Evolutionary conservation across 2,888 invertebrate genomes (phyloP), one percentile per base, ranked within the genome.

Genomic region (Ormyrus pomaceus): DNA sequence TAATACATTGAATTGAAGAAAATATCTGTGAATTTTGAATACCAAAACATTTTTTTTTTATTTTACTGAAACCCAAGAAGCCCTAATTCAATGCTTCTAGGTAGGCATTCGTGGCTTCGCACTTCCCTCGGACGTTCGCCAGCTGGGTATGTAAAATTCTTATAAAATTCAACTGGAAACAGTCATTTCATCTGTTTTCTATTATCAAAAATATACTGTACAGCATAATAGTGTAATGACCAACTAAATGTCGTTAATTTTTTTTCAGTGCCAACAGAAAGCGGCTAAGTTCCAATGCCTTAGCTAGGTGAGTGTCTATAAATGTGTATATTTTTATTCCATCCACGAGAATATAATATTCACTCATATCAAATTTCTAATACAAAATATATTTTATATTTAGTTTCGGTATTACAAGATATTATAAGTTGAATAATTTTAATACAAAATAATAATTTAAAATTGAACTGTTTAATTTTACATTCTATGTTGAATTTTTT

Each of bases 61-160:
- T 69, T 72, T 70, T 83, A 66, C 81, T 89, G 92, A 83, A 92
- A 91, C 84, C 92, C 92, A 4, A 91, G 93, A 76, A 94, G 94
- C 89, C 94, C 94, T 4, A 93, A 92, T 64, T 92, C 93, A 83
- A 92, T 91, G 58, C 93, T 95, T 4, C 53, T 81, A 84, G 95
- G 95, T 86, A 93, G 97, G 87, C 95, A 96, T 90, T 95, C 96
- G 74, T 96, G 97, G 96, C 93, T 96, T 64, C 92, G 97, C 86
- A 96, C 96, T 68, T 97, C 97, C 88, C 92, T 97, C 71, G 92
- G 96, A 87, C 93, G 96, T 89, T 95, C 96, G 66, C 95, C 96
- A 80, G 94, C 95, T 84, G 95, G 95, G 96, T 96, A 92, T 91
- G 91, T 76, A 75, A 56, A 34, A 34, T 34, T 34, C 34, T 34